These are phyloP conservation scores for Punctoribates punctum DNA, from an alignment of 2,888 invertebrate genomes.

Conservation along the genomic window DNA sequence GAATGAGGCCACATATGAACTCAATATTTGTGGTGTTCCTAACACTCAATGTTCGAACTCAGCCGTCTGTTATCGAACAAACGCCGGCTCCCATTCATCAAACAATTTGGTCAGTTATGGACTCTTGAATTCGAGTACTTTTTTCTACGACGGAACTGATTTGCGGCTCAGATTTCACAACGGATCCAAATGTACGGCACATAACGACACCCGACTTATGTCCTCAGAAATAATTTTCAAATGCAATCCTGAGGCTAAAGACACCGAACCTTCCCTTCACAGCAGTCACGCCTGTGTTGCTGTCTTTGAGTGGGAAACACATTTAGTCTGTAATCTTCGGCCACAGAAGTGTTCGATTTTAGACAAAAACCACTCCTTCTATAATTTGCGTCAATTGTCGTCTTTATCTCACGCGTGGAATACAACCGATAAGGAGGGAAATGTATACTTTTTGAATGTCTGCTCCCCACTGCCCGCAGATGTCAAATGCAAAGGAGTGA, in stretches of 20 bases:
- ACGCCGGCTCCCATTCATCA: neutral
- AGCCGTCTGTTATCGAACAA: constrained; percentile 42
- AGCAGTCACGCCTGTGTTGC: constrained; percentile 27
- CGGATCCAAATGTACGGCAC: constrained; percentile 19
- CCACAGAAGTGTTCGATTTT: constrained; percentile 41
- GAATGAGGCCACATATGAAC: constrained; percentile 15
- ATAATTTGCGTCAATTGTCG: constrained; percentile 46
- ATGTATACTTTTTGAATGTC: constrained; percentile 40
- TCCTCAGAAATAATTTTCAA: constrained; percentile 39
- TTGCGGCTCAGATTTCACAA: constrained; percentile 21
- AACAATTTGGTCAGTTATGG: constrained; percentile 26
- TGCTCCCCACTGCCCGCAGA: constrained; percentile 28
- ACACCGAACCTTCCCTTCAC: neutral
- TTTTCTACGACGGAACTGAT: constrained; percentile 30
- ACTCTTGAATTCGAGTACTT: neutral
- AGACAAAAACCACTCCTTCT: constrained; percentile 41
- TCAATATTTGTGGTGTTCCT: constrained; percentile 46
- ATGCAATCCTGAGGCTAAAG: constrained; percentile 15
- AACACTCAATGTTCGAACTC: constrained; percentile 44
- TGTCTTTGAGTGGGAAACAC: constrained; percentile 39
- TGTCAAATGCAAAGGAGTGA: neutral
- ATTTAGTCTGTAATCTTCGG: constrained; percentile 33
- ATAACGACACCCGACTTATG: neutral
- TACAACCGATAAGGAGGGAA: constrained; percentile 34
- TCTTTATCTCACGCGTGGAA: constrained; percentile 47